Percentiles rank a stretch among this genome's conserved stretches.
These are phyloP conservation scores for Puffinus mauretanicus DNA, from an alignment of 2,113 vertebrate genomes.

Conservation along the genomic window DNA sequence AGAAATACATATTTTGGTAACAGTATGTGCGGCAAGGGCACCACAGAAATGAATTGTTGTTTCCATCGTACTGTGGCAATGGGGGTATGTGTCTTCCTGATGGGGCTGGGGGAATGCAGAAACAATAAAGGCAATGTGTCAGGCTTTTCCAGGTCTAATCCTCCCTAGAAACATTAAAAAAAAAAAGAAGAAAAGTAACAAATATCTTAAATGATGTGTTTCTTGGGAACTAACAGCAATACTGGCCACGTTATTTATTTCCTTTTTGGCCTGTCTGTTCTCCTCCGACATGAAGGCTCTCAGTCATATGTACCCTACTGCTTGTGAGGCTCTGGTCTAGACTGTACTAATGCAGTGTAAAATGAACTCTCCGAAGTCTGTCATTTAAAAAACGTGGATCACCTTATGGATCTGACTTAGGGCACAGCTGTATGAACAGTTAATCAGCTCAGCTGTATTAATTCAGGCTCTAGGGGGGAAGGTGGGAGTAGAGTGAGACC, in stretches of 20 bases:
- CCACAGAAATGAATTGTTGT: not conserved
- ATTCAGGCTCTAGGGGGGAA: not conserved
- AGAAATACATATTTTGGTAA: not conserved
- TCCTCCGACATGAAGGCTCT: not conserved
- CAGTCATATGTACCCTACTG: not conserved
- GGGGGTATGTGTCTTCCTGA: not conserved
- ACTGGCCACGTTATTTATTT: not conserved
- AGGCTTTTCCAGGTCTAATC: not conserved
- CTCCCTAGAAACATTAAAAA: not conserved
- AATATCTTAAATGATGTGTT: not conserved
- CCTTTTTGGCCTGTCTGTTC: not conserved
- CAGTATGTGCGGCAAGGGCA: not conserved
- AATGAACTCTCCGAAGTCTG: not conserved
- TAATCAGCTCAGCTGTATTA: not conserved
- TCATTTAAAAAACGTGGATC: not conserved
- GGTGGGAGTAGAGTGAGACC: not conserved
- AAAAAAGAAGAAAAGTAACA: not conserved
- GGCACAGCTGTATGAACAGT: not conserved
- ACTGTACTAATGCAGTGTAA: not conserved
- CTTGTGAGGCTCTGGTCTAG: not conserved
- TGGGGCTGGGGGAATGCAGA: not conserved
- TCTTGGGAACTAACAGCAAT: not conserved
- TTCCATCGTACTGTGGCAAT: not conserved
- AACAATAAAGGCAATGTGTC: not conserved
- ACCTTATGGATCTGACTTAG: not conserved